A percentile compares a stretch with the other conserved stretches of the same genome.
phyloP scores from a whole-genome alignment of 2,113 vertebrate genomes.

The Zeus faber region DNA sequence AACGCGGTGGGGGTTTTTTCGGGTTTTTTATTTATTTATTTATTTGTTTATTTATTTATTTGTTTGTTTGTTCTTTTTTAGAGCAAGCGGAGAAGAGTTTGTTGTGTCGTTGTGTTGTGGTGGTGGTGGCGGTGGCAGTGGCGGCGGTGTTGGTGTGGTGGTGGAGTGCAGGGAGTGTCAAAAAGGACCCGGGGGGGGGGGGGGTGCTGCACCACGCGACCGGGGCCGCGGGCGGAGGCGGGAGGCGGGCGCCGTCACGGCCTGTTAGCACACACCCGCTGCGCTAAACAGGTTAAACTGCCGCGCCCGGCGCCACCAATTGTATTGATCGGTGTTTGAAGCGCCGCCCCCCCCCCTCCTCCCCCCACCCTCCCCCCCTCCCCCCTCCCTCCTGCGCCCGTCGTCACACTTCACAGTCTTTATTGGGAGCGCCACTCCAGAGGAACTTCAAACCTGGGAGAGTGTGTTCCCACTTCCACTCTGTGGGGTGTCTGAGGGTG shows the following conservation, averaged over 20 bases:
- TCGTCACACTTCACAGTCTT: conserved; percentile 65
- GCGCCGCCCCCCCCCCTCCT: conserved; percentile 59
- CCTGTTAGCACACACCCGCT: conserved; percentile 69
- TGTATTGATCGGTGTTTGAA: conserved; percentile 77
- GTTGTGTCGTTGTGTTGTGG: conserved; percentile 64
- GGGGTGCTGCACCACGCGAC: conserved; percentile 44
- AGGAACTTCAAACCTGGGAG: conserved; percentile 72
- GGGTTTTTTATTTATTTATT: no score
- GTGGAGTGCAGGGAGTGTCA: conserved; percentile 60
- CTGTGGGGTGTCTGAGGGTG: conserved; percentile 38
- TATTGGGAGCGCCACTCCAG: conserved; percentile 69
- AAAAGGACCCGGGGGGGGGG: no score
- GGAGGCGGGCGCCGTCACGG: conserved; percentile 63
- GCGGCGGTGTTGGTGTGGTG: conserved; percentile 46
- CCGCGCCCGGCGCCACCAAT: conserved; percentile 74
- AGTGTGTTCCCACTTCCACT: conserved; percentile 47
- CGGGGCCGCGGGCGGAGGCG: conserved; percentile 63
- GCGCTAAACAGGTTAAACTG: conserved; percentile 78
- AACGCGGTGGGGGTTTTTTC: no score
- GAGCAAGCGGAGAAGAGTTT: conserved; percentile 67
- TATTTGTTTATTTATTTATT: no score
- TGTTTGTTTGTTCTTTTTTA: conserved; percentile 18
- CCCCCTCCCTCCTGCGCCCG: no score
- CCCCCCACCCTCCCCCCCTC: no score
- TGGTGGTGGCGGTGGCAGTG: no score